Conservation (phyloP, 92 coral and sea anemone species). For the Ricordea florida region DNA sequence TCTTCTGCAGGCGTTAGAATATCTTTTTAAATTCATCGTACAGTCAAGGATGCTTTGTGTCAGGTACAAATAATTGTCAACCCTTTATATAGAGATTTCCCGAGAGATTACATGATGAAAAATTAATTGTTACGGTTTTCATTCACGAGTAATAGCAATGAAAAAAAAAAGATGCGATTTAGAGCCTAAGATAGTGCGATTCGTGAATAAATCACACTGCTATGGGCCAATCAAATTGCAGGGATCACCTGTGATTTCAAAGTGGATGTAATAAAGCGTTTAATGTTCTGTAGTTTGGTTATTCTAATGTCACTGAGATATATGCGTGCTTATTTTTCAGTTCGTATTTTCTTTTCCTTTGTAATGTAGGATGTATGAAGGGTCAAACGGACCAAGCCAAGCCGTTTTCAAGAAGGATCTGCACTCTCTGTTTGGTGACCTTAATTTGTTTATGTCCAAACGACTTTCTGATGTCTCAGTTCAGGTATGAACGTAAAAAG, state of each 20-base stretch:
- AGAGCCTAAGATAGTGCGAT: too few relatives aligned
- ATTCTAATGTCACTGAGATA: background rate
- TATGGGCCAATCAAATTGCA: too few relatives aligned
- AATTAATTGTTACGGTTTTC: too few relatives aligned
- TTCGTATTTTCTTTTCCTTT: background rate
- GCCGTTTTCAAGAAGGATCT: slow-evolving; percentile 48
- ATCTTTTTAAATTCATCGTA: slow-evolving; percentile 86
- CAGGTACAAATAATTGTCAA: slow-evolving; percentile 67
- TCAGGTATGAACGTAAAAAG: slow-evolving; percentile 31
- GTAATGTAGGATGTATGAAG: slow-evolving; percentile 8
- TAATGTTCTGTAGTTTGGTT: too few relatives aligned
- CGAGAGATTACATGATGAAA: too few relatives aligned
- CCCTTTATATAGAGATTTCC: too few relatives aligned
- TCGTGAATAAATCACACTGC: too few relatives aligned
- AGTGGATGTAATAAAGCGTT: too few relatives aligned
- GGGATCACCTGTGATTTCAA: too few relatives aligned
- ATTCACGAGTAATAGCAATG: too few relatives aligned
- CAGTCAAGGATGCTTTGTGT: slow-evolving; percentile 89
- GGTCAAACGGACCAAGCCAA: slow-evolving; percentile 21
- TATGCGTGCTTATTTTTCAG: background rate
- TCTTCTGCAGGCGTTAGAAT: slow-evolving; percentile 78
- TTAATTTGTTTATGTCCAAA: slow-evolving; percentile 53
- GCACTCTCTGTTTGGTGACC: slow-evolving; percentile 46
- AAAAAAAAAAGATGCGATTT: too few relatives aligned
- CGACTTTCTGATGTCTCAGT: slow-evolving; percentile 45